Evolutionary conservation across 1,140 invertebrate species (phyloP), one percentile per base, ranked within the genome.

Genomic region (Plodia interpunctella): DNA sequence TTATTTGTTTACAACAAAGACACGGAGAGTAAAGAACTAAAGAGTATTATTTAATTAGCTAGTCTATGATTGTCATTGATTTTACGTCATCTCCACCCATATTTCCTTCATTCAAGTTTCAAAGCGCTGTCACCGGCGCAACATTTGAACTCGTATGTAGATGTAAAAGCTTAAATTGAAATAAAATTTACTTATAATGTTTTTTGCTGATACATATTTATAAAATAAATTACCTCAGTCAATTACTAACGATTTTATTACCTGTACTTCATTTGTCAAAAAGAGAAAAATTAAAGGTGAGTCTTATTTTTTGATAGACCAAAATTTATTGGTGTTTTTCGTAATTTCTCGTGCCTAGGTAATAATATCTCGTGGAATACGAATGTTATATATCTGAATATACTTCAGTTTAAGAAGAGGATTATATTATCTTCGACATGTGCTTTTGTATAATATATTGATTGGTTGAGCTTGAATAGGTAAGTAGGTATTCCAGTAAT

Each of bases 71-170:
- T 17, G 15, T 44, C 38, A 44, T 84, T 84, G 80, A 84, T 85
- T 88, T 83, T 84, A 74, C 74, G 78, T 85, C 80, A 85, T n/a
- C 30, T 32, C 30, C 30, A 32, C 30, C 30, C 30, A 32, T 32
- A 32, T 32, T 32, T 32, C 30, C 30, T 25, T 25, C 21, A 25
- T 32, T 32, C 30, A 18, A 17, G 15, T 17, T 44, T 44, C 51
- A 53, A 15, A 18, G 51, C 21, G 51, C 51, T 53, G 64, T 82
- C 80, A 82, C 80, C 80, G 77, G 85, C 85, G 85, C 82, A 85
- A 88, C 82, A 88, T 88, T 88, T 86, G 72, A 88, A 88, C 75
- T 74, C 50, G 52, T 44, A 17, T 44, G 65, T 61, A 64, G 59
- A 70, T 54, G 49, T 44, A 72, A 74, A 74, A 78, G 67, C 72